phyloP scores from a whole-genome alignment of 2,888 invertebrate genomes.

The Pecten maximus region DNA sequence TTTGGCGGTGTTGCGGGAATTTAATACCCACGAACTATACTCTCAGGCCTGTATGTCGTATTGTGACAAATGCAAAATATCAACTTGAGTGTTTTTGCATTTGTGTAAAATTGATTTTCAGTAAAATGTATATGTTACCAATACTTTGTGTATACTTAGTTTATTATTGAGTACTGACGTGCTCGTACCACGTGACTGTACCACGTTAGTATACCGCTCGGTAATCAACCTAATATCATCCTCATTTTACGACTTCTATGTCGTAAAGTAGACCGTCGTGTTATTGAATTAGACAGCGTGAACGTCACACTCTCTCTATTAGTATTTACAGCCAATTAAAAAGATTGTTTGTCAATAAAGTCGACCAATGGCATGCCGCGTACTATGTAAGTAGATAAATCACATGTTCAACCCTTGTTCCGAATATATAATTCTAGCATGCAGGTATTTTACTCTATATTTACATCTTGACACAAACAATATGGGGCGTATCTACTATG shows the following conservation, averaged over 20 bases:
- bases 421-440: background rate
- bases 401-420: background rate
- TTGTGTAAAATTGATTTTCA: too few relatives aligned
- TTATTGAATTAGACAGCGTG: conserved; percentile 33
- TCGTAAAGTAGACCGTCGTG: background rate
- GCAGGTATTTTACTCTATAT: background rate
- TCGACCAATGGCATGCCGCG: background rate
- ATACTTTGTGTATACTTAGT: too few relatives aligned
- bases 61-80: too few relatives aligned
- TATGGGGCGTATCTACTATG: background rate
- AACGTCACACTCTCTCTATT: background rate
- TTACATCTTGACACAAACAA: background rate
- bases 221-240: background rate
- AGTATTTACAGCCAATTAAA: background rate
- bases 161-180: background rate
- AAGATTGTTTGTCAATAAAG: background rate
- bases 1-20: too few relatives aligned
- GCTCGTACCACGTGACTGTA: background rate
- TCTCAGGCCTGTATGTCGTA: too few relatives aligned
- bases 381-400: background rate
- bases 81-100: too few relatives aligned
- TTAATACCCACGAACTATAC: too few relatives aligned
- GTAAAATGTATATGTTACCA: too few relatives aligned
- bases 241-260: conserved; percentile 13
- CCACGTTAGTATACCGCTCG: background rate